Evolutionary conservation across 2,797 vertebrate species (phyloP).

Genomic region (Sebastes oblongus): DNA sequence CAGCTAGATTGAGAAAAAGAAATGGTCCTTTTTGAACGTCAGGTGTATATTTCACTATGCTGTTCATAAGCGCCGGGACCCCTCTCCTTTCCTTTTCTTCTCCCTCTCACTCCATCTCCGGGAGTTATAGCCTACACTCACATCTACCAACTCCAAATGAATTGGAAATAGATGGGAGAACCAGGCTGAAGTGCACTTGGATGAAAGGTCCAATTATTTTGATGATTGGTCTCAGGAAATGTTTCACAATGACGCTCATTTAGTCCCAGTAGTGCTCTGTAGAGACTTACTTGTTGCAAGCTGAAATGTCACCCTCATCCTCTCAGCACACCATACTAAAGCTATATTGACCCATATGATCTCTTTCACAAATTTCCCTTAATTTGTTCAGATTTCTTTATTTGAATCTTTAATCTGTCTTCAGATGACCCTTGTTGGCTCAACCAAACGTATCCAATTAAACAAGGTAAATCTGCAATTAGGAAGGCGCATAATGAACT

Average conservation of each 20-base stretch:
- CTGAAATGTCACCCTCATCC: constrained; percentile 25
- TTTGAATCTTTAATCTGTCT: constrained; percentile 34
- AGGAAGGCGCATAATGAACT: constrained; percentile 70
- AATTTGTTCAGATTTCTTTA: constrained; percentile 27
- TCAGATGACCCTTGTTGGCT: constrained; percentile 27
- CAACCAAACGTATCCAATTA: constrained; percentile 47
- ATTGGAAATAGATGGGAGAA: constrained; percentile 68
- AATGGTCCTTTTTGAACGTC: constrained; percentile 69
- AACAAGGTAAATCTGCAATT: constrained; percentile 64
- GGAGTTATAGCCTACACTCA: constrained; percentile 65
- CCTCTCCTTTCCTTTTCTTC: constrained; percentile 41
- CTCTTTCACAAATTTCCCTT: neutral
- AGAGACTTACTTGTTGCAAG: constrained; percentile 16
- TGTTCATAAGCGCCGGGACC: constrained; percentile 49
- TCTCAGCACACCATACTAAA: neutral
- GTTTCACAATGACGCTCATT: constrained; percentile 56
- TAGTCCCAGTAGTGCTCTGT: constrained; percentile 21
- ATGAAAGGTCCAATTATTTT: constrained; percentile 72
- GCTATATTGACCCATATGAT: neutral
- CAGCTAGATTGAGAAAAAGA: constrained; percentile 61
- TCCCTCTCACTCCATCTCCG: constrained; percentile 45
- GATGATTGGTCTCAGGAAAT: constrained; percentile 63
- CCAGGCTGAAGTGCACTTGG: constrained; percentile 50
- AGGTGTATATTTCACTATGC: constrained; percentile 82
- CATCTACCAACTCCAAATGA: constrained; percentile 58